A percentile compares a stretch with the other conserved stretches of the same genome.
phyloP scores from a whole-genome alignment of 2,888 invertebrate species.

The Sylvicola fuscatus region DNA sequence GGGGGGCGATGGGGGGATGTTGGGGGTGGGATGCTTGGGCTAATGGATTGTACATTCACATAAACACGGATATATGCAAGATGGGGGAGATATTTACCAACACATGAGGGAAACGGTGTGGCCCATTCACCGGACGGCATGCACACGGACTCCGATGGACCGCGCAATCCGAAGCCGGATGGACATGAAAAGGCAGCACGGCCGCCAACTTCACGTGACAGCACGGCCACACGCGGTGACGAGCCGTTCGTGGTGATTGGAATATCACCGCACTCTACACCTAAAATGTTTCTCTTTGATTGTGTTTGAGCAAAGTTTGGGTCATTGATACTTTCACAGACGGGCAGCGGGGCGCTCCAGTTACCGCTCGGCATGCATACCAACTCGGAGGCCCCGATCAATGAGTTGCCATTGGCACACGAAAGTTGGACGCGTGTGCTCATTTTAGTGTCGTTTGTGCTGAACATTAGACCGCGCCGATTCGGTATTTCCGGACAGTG shows the following conservation, averaged over 20 bases:
- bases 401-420: constrained; percentile 60
- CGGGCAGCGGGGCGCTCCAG: constrained; percentile 65
- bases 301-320: constrained; percentile 12
- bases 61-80: constrained; percentile 1
- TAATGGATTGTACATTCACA: constrained; percentile 1
- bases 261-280: constrained; percentile 64
- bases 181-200: constrained; percentile 62
- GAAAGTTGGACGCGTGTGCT: constrained; percentile 52
- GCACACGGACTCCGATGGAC: constrained; percentile 54
- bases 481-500: constrained; percentile 34
- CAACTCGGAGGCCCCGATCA: constrained; percentile 55
- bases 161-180: constrained; percentile 53
- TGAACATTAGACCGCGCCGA: constrained; percentile 50
- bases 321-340: constrained; percentile 53
- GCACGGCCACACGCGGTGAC: constrained; percentile 46
- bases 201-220: constrained; percentile 62
- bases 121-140: constrained; percentile 64
- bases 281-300: constrained; percentile 19
- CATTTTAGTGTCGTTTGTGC: constrained; percentile 48
- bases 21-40: too few species aligned
- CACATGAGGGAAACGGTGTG: constrained; percentile 50
- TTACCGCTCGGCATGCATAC: constrained; percentile 65
- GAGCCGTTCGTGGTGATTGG: constrained; percentile 33
- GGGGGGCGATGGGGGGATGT: too few species aligned
- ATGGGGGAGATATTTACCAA: constrained; percentile 28